Conservation (phyloP, 2,797 vertebrate genomes). For the Enteromius radiatus region DNA sequence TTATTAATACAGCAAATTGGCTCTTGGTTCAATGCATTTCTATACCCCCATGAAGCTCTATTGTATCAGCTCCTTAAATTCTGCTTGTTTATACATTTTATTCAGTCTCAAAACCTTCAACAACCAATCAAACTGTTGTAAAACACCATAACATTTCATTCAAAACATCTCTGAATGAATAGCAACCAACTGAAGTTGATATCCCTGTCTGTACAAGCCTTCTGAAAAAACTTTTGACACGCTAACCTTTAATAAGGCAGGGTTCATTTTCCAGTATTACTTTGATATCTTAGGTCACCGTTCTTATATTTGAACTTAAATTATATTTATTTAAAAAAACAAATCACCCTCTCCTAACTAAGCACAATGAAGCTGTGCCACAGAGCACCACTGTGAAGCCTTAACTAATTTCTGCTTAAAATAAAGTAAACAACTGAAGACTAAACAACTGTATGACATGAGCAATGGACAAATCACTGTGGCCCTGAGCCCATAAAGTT, state of each 20-base stretch:
- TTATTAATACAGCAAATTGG: slow-evolving; percentile 72
- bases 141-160: background rate
- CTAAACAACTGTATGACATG: slow-evolving; percentile 41
- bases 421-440: slow-evolving; percentile 44
- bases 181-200: slow-evolving; percentile 17
- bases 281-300: slow-evolving; percentile 50
- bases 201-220: slow-evolving; percentile 26
- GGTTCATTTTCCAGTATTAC: slow-evolving; percentile 51
- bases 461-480: slow-evolving; percentile 66
- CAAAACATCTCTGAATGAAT: background rate
- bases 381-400: slow-evolving; percentile 42
- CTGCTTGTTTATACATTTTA: background rate
- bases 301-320: slow-evolving; percentile 65
- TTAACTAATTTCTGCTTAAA: slow-evolving; percentile 39
- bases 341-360: slow-evolving; percentile 27
- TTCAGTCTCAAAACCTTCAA: slow-evolving; percentile 11
- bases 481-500: slow-evolving; percentile 63
- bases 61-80: slow-evolving; percentile 64
- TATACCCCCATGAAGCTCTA: slow-evolving; percentile 68
- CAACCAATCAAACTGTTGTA: background rate
- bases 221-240: slow-evolving; percentile 35
- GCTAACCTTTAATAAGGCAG: slow-evolving; percentile 49
- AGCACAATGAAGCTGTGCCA: slow-evolving; percentile 32
- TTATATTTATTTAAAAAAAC: slow-evolving; percentile 50
- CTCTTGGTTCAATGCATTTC: slow-evolving; percentile 72